Percentiles rank a stretch among this genome's conserved stretches.
Conservation (phyloP, 2,113 vertebrate species). For the Antigone vipio region DNA sequence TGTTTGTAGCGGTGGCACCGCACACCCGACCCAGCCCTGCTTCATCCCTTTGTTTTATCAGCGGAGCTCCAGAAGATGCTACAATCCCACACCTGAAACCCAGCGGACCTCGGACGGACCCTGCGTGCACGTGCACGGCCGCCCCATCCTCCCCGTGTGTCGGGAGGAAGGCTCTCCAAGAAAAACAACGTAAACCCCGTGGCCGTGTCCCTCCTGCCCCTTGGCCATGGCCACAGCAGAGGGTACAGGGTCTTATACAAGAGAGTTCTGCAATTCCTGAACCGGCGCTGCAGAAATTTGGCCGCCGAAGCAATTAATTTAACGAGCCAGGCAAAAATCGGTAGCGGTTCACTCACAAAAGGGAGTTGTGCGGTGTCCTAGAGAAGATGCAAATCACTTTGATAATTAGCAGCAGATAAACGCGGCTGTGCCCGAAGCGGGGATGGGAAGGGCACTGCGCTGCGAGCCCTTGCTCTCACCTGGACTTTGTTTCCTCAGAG, state of each 20-base stretch:
- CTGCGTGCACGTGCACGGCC: rapidly evolving
- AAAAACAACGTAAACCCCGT: neutral
- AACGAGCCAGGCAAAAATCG: neutral
- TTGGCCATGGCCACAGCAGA: rapidly evolving
- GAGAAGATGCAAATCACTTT: neutral
- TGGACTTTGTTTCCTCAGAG: neutral
- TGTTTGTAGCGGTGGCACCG: neutral
- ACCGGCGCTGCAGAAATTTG: neutral
- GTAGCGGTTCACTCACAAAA: neutral
- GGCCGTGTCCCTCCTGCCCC: neutral
- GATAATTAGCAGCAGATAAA: neutral
- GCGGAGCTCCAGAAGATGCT: neutral
- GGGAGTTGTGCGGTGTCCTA: neutral
- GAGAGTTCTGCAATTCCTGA: neutral
- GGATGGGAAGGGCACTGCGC: rapidly evolving
- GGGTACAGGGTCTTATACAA: neutral
- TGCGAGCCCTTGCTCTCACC: neutral
- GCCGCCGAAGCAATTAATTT: neutral
- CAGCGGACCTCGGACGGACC: rapidly evolving
- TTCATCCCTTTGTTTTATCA: neutral
- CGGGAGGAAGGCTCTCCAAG: neutral
- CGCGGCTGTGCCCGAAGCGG: rapidly evolving
- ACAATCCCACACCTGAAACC: neutral
- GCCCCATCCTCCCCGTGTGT: rapidly evolving
- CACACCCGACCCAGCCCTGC: neutral